Base-by-base conservation (phyloP, 2,888 invertebrate species). In the Mythimna vitellina region DNA sequence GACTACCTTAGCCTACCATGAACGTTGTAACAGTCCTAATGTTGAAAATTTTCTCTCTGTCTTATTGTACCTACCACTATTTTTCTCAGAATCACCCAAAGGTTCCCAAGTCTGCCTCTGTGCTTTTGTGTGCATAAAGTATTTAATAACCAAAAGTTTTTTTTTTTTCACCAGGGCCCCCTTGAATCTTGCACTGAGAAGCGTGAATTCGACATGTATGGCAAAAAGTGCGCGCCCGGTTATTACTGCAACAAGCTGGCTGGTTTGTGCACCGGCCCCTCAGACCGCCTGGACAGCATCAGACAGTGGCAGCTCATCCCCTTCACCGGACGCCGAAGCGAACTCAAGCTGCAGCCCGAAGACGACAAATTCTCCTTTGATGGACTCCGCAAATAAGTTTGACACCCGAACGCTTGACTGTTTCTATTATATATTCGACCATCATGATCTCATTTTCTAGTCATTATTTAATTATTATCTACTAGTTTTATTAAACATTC, bases 171-270 rank as follows among this genome's bases (percentile, higher is more conserved):
- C 29, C 83, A 95, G 95, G 95, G 94, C 3, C 93, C 94, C 0
- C 87, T 91, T 10, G 94, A 95, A 67, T 88, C 89, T n/a, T 96
- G 95, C 86, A 94, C 96, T 1, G 94, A 92, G 78, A 94, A 94
- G 76, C 91, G 91, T 82, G 89, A 89, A 56, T 88, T 88, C 74
- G 94, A 95, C 76, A 82, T 85, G 6, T 94, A 88, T 75, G 94
- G 94, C 0, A 92, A 92, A 79, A 92, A 91, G 75, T 95, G 95
- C 82, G 94, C 93, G 0, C 90, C 90, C 0, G 95, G 95, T 0
- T 94, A 89, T 81, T 89, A 91, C 82, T 95, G 95, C 88, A 88
- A 94, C 86, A 89, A 89, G 69, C 81, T 85, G 29, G 82, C 91
- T 10, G 92, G 93, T 25, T 82, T 89, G 3, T 95, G 95, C 89